Evolutionary conservation across 2,113 vertebrate species (phyloP), one percentile per base, ranked within the genome.

Genomic region (Calyptomena viridis): DNA sequence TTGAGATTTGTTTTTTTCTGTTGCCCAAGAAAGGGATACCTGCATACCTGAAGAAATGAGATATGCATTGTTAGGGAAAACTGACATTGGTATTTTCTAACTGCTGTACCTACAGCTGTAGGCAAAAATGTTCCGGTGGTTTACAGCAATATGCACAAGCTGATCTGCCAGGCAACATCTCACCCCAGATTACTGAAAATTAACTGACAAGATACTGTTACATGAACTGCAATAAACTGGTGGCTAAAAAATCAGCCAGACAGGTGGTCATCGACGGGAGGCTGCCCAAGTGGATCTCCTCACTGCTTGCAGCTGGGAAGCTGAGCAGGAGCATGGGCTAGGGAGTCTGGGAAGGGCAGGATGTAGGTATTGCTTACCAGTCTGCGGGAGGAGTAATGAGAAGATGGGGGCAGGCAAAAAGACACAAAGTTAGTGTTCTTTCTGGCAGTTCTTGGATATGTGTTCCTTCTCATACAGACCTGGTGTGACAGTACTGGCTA

Each of bases 191-290:
- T 35, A 23, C 13, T 33, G 30, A 9, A 40, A 40, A 58, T 47
- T 60, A 49, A 40, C 31, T 23, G 10, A 8, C 23, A 40, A 1
- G 3, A 1, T 62, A 7, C 35, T 7, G 18, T 17, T 46, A n/a
- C 14, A 46, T 9, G 23, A 1, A 20, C 15, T 78, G 30, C 14
- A 18, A 17, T 33, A 16, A 75, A 4, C 9, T 50, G 15, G 13
- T 33, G 25, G 5, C 2, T 58, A 14, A 87, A 93, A 40, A 37
- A 21, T 15, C 50, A 73, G 30, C 23, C 23, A 33, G 44, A 3
- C 0, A 0, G 4, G 8, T 37, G 42, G 5, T 14, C 15, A 15
- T 24, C 2, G 1, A 3, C 1, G 2, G 9, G 7, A 4, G 16
- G 19, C 4, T 79, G 42, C 22, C 62, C 71, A 14, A 53, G 15